A percentile compares a stretch with the other conserved stretches of the same genome.
Evolutionary conservation across 2,113 vertebrate genomes (phyloP).

Genomic region (Neotragus moschatus): DNA sequence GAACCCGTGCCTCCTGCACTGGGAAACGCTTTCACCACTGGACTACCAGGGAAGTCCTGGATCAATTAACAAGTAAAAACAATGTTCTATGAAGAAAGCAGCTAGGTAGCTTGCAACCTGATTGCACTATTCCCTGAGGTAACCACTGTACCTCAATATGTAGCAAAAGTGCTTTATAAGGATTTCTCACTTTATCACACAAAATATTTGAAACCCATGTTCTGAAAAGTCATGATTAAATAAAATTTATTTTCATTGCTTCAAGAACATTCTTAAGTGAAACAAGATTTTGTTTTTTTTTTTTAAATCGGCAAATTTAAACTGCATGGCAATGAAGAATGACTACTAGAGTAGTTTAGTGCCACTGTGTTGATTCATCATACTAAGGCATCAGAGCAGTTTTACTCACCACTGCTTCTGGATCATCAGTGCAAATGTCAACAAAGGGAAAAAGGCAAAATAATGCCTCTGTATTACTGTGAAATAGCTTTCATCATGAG

Average conservation of each 20-base stretch:
- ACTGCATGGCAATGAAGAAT: not conserved
- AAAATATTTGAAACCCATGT: slow-evolving; percentile 15
- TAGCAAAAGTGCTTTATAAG: not conserved
- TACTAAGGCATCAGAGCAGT: not conserved
- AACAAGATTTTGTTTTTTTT: not conserved
- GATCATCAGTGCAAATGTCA: not conserved
- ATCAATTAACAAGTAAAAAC: not conserved
- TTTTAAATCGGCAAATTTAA: not conserved
- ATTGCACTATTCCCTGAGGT: not conserved
- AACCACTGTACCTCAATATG: not conserved
- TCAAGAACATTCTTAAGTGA: not conserved
- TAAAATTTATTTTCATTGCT: slow-evolving; percentile 4
- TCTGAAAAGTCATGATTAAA: slow-evolving; percentile 12
- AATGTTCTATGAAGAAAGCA: not conserved
- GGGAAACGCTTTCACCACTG: not conserved
- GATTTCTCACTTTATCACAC: not conserved
- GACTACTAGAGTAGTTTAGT: not conserved
- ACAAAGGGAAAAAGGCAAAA: not conserved
- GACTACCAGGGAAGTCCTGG: not conserved
- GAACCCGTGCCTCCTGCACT: not conserved
- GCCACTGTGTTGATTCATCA: not conserved
- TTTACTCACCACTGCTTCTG: not conserved
- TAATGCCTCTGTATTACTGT: not conserved
- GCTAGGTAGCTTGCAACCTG: not conserved
- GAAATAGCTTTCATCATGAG: not conserved